A percentile compares a stretch with the other conserved stretches of the same genome.
phyloP scores from a whole-genome alignment of 2,888 invertebrate genomes.

The Molanna angustata region DNA sequence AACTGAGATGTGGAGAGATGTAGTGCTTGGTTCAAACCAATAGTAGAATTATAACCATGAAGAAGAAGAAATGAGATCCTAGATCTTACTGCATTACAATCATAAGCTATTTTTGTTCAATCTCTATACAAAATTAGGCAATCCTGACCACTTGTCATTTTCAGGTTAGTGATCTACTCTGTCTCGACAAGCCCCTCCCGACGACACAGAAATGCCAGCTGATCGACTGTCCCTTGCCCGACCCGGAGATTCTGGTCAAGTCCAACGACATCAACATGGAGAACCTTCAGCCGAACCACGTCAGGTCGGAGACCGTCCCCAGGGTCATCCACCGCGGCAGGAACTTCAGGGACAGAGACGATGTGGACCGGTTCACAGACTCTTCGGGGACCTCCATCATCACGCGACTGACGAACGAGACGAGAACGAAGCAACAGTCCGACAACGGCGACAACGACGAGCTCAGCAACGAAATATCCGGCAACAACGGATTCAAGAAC shows the following conservation, averaged over 20 bases:
- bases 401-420: constrained; percentile 12
- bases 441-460: constrained; percentile 17
- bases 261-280: constrained; percentile 20
- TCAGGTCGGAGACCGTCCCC: constrained; percentile 10
- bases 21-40: too few species aligned
- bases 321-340: constrained; percentile 3
- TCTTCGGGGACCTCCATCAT: constrained; percentile 13
- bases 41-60: too few species aligned
- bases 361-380: constrained; percentile 20
- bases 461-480: constrained; percentile 24
- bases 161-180: constrained; percentile 26
- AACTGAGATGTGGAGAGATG: too few species aligned
- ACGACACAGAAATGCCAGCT: constrained; percentile 24
- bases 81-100: too few species aligned
- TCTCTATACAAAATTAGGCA: too few species aligned
- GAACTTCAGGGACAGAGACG: constrained; percentile 23
- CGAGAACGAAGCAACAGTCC: constrained; percentile 1
- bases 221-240: constrained; percentile 18
- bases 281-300: constrained; percentile 12
- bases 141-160: too few species aligned
- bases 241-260: constrained; percentile 12
- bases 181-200: constrained; percentile 21
- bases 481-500: constrained; percentile 9
- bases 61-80: too few species aligned
- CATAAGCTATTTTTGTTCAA: too few species aligned